Evolutionary conservation across 2,797 vertebrate species (phyloP).

Genomic region (Neostethus bicornis): DNA sequence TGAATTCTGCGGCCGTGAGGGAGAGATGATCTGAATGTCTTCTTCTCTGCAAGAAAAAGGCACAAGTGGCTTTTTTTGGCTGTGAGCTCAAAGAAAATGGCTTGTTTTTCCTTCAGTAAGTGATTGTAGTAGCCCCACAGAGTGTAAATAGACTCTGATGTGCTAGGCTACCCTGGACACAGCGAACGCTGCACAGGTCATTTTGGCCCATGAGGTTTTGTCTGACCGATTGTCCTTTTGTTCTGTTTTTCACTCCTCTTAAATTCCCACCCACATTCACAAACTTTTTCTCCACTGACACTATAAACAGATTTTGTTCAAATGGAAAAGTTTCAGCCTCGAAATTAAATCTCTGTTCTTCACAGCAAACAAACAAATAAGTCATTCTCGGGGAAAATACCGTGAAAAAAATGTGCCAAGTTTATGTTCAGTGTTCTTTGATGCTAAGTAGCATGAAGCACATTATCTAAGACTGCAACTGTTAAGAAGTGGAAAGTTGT

Average conservation of each 20-base stretch:
- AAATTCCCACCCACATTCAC: slow-evolving; percentile 52
- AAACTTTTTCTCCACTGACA: slow-evolving; percentile 23
- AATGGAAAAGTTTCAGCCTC: slow-evolving; percentile 49
- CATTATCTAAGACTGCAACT: slow-evolving; percentile 34
- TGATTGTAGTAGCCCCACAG: slow-evolving; percentile 71
- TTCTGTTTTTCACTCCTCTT: slow-evolving; percentile 58
- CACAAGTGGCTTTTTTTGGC: slow-evolving; percentile 78
- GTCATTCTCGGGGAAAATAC: slow-evolving; percentile 47
- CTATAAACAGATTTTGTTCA: slow-evolving; percentile 44
- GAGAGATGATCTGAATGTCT: slow-evolving; percentile 51
- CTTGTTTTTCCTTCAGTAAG: slow-evolving; percentile 78
- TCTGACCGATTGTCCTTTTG: slow-evolving; percentile 60
- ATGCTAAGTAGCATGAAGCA: slow-evolving; percentile 39
- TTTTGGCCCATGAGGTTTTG: slow-evolving; percentile 59
- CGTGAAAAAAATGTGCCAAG: slow-evolving; percentile 33
- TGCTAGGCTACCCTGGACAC: slow-evolving; percentile 47
- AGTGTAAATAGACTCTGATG: slow-evolving; percentile 76
- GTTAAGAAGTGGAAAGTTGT: slow-evolving; percentile 58
- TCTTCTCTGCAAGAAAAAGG: slow-evolving; percentile 51
- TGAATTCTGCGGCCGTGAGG: slow-evolving; percentile 57
- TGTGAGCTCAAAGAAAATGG: slow-evolving; percentile 66
- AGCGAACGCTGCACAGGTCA: slow-evolving; percentile 50
- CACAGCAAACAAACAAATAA: slow-evolving; percentile 40
- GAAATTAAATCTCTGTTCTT: slow-evolving; percentile 23
- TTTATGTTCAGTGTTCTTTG: slow-evolving; percentile 51